Percentiles rank a stretch among this genome's conserved stretches.
Evolutionary conservation across 2,888 invertebrate species (phyloP).

Genomic region (Bhutanitis thaidina): DNA sequence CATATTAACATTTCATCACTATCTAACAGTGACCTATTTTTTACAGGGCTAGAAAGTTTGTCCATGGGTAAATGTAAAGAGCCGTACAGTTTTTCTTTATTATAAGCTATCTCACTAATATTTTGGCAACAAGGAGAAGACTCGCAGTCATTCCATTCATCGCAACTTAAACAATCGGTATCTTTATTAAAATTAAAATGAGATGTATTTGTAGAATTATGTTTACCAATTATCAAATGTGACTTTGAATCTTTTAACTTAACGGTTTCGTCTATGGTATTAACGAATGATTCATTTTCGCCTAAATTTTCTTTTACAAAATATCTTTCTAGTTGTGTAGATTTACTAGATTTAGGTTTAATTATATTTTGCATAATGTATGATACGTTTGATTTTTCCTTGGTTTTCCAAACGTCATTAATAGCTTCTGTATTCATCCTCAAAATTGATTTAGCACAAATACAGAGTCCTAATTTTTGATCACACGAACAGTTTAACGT

Average conservation of each 20-base stretch:
- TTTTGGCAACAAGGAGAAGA: slow-evolving; percentile 18
- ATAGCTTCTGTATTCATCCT: slow-evolving; percentile 36
- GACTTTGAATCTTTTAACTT: slow-evolving; percentile 36
- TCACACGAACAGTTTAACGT: slow-evolving; percentile 56
- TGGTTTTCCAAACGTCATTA: slow-evolving; percentile 40
- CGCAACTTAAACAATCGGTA: slow-evolving; percentile 12
- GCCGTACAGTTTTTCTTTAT: slow-evolving; percentile 31
- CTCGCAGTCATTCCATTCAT: slow-evolving; percentile 34
- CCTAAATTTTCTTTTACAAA: background rate
- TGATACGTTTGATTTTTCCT: slow-evolving; percentile 37
- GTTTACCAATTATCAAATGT: slow-evolving; percentile 18
- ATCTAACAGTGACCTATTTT: slow-evolving; percentile 23
- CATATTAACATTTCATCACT: slow-evolving; percentile 20
- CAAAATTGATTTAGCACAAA: slow-evolving; percentile 47
- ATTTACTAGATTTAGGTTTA: slow-evolving; percentile 14
- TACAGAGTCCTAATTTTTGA: slow-evolving; percentile 38
- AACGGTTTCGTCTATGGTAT: slow-evolving; percentile 30
- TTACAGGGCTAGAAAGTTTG: slow-evolving; percentile 21
- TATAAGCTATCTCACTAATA: slow-evolving; percentile 22
- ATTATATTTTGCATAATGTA: slow-evolving; percentile 43
- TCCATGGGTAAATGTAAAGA: slow-evolving; percentile 37
- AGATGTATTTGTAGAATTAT: slow-evolving; percentile 15
- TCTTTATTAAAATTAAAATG: slow-evolving; percentile 27
- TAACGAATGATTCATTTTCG: slow-evolving; percentile 9
- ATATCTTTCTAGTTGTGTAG: background rate